These are phyloP conservation scores for Panurus biarmicus DNA, from an alignment of 2,113 vertebrate genomes.

Conservation along the genomic window DNA sequence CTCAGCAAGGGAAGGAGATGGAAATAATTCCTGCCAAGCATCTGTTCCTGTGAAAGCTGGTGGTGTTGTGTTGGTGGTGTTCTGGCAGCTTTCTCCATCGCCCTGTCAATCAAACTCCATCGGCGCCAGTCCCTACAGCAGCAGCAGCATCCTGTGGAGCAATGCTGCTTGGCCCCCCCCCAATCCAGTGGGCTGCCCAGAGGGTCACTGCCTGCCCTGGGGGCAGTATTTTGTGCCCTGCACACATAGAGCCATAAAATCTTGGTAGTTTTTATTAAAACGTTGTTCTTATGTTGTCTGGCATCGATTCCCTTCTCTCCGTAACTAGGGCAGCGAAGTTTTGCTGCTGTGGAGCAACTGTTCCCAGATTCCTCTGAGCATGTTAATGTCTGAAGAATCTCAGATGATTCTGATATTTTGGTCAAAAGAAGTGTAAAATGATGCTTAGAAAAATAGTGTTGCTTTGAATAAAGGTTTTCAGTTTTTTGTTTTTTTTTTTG, in stretches of 20 bases:
- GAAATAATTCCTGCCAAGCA: neutral
- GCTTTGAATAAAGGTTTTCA: neutral
- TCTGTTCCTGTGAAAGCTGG: conserved; percentile 7
- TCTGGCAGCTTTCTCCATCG: neutral
- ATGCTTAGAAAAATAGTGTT: neutral
- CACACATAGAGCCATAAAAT: neutral
- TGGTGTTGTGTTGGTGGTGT: neutral
- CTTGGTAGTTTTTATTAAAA: neutral
- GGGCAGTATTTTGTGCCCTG: neutral
- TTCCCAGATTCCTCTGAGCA: neutral
- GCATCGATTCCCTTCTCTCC: neutral
- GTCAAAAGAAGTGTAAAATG: neutral
- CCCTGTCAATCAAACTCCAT: neutral
- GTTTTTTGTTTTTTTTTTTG: neutral
- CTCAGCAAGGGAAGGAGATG: neutral
- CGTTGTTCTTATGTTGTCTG: neutral
- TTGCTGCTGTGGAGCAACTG: neutral
- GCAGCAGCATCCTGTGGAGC: neutral
- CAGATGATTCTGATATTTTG: neutral
- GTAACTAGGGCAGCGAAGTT: neutral
- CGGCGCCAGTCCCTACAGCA: rapidly evolving
- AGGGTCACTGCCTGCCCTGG: rapidly evolving
- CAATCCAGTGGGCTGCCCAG: neutral
- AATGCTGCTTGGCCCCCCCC: rapidly evolving
- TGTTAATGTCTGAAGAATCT: neutral